Evolutionary conservation across 2,888 invertebrate genomes (phyloP), one percentile per base, ranked within the genome.

Genomic region (Morpho deidamia): DNA sequence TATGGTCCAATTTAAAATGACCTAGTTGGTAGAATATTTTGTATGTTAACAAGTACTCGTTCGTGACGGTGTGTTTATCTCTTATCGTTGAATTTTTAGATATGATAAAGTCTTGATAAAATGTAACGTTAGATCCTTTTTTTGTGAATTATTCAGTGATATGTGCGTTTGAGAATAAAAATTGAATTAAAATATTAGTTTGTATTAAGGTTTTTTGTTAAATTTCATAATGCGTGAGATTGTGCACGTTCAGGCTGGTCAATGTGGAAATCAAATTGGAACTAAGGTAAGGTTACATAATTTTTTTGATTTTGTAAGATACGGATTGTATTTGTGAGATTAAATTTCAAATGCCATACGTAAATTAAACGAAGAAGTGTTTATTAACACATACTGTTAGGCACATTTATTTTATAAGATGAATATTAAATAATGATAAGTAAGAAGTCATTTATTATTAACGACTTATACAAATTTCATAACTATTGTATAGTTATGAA

Each of bases 231-330:
- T 98, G 97, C 94, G 97, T 84, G 97, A 97, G 93, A 97, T 98
- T 69, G 96, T 98, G 56, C 97, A 97, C 78, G 93, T 98, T 54
- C 97, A 98, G 83, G 95, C 95, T 53, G 98, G 97, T 50, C 97
- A 97, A 81, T 97, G 97, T 79, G 97, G 97, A 50, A 98, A 97
- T 83, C 97, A 97, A 86, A 97, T 97, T 74, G 97, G 97, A 65
- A 96, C 97, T 50, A 97, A 97, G 93, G 96, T 95, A 85, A 74
- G 69, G 47, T 52, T 37, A 35, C 9, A 14, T 35, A 45, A 14
- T 40, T 11, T 11, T 40, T 2, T 42, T 33, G 9, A 8, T n/a
- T n/a, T 23, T 23, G 23, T 23, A 23, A n/a, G n/a, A 23, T 23
- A 23, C 23, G 23, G 23, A 3, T n/a, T n/a, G n/a, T n/a, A n/a